A percentile compares a stretch with the other conserved stretches of the same genome.
phyloP scores from a whole-genome alignment of 1,140 invertebrate species.

The Anagrus nilaparvatae region DNA sequence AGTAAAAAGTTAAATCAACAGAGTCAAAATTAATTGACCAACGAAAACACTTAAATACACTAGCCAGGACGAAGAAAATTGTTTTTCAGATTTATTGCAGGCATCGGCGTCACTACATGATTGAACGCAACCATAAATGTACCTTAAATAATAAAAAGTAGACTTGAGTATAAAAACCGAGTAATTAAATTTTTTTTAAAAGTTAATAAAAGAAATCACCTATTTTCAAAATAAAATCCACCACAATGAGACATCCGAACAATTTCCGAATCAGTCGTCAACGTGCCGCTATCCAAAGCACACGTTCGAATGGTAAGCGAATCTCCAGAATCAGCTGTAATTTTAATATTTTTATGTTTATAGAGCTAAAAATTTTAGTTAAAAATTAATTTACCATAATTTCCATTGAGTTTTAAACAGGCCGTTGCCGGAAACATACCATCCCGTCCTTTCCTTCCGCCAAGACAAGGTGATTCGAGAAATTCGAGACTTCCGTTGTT shows the following conservation, averaged over 20 bases:
- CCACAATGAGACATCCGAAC: conserved; percentile 91
- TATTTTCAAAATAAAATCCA: conserved; percentile 75
- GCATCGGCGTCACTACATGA: conserved; percentile 81
- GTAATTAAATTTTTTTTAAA: conserved; percentile 1
- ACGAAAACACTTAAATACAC: too few relatives aligned
- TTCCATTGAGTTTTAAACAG: conserved; percentile 88
- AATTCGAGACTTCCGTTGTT: conserved; percentile 78
- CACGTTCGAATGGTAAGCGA: conserved; percentile 75
- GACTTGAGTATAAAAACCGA: not conserved
- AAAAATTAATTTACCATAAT: conserved; percentile 54
- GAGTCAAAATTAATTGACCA: too few relatives aligned
- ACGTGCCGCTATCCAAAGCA: conserved; percentile 83
- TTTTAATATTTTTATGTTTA: conserved; percentile 1
- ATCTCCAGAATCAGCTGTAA: conserved; percentile 65
- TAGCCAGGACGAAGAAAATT: too few relatives aligned
- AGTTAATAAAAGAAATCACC: conserved; percentile 43
- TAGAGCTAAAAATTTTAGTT: not conserved
- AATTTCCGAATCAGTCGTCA: conserved; percentile 87
- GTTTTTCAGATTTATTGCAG: too few relatives aligned
- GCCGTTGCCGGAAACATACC: conserved; percentile 93
- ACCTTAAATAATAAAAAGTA: conserved; percentile 46
- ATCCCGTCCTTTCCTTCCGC: conserved; percentile 80
- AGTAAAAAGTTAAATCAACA: too few relatives aligned
- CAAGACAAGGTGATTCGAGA: conserved; percentile 84
- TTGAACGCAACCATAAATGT: conserved; percentile 76